A percentile compares a stretch with the other conserved stretches of the same genome.
phyloP scores from a whole-genome alignment of 2,113 vertebrate species.

The Brevimyrus niger region DNA sequence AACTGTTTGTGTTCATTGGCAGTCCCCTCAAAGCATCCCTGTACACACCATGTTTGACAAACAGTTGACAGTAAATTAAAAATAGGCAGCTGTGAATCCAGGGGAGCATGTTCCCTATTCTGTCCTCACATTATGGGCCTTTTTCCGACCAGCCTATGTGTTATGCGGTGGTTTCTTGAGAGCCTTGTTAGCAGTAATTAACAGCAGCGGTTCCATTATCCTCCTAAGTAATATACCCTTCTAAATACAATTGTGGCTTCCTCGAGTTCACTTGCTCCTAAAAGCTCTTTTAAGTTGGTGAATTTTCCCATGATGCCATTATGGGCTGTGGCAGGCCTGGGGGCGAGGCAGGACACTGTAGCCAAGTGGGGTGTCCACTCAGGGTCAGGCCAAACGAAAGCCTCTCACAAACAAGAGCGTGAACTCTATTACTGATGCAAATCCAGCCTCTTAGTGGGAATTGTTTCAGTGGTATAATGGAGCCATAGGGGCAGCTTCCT shows the following conservation, averaged over 20 bases:
- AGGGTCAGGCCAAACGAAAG: constrained; percentile 76
- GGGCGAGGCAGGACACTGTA: constrained; percentile 54
- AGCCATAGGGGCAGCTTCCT: constrained; percentile 55
- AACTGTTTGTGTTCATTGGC: background rate
- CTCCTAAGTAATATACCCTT: constrained; percentile 77
- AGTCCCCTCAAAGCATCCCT: background rate
- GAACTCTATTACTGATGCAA: constrained; percentile 91
- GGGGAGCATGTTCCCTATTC: background rate
- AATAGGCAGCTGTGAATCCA: background rate
- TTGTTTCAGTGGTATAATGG: constrained; percentile 73
- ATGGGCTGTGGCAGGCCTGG: constrained; percentile 50
- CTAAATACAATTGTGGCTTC: constrained; percentile 80
- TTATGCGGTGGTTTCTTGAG: constrained; percentile 61
- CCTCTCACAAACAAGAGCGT: constrained; percentile 77
- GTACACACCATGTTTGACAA: background rate
- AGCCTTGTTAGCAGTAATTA: constrained; percentile 81
- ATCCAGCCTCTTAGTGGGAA: constrained; percentile 82
- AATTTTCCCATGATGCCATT: constrained; percentile 81
- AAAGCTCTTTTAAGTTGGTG: constrained; percentile 63
- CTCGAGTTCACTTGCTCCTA: constrained; percentile 70
- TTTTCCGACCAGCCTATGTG: constrained; percentile 67
- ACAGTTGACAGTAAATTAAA: background rate
- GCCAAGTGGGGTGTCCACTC: constrained; percentile 69
- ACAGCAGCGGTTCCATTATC: constrained; percentile 77
- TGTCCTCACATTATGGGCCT: constrained; percentile 34